These are phyloP conservation scores for Apistogramma diplotaenia DNA, from an alignment of 2,113 vertebrate species.

Conservation along the genomic window DNA sequence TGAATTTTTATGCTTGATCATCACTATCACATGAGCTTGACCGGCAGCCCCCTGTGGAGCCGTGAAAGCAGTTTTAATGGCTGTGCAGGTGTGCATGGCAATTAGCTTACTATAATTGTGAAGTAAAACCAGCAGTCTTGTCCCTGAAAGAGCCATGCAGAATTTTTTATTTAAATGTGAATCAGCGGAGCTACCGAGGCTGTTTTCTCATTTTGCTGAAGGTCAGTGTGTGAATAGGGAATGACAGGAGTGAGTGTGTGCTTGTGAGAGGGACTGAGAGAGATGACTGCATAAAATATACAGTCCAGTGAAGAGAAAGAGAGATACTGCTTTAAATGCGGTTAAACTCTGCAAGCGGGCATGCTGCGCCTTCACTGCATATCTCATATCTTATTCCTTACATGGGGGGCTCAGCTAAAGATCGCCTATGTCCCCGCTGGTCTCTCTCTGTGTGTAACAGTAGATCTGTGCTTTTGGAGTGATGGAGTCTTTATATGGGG, in stretches of 20 bases:
- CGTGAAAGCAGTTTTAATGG: neutral
- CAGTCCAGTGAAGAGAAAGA: neutral
- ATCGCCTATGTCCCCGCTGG: neutral
- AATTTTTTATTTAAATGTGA: constrained; percentile 39
- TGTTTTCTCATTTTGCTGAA: constrained; percentile 58
- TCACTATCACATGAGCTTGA: neutral
- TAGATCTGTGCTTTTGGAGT: constrained; percentile 12
- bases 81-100: neutral
- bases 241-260: constrained; percentile 3
- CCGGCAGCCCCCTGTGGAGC: neutral
- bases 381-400: constrained; percentile 44
- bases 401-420: constrained; percentile 27
- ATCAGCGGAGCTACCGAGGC: constrained; percentile 11
- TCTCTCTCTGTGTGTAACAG: constrained; percentile 12
- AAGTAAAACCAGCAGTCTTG: constrained; percentile 3
- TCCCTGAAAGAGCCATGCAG: constrained; percentile 1
- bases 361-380: neutral
- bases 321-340: constrained; percentile 9
- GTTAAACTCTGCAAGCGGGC: constrained; percentile 6
- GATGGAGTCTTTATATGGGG: constrained; percentile 24
- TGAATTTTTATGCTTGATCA: neutral
- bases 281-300: constrained; percentile 55
- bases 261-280: neutral
- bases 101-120: neutral
- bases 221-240: constrained; percentile 54